Conservation (phyloP, 2,113 vertebrate species). For the Cyphomyrus plagiostoma region DNA sequence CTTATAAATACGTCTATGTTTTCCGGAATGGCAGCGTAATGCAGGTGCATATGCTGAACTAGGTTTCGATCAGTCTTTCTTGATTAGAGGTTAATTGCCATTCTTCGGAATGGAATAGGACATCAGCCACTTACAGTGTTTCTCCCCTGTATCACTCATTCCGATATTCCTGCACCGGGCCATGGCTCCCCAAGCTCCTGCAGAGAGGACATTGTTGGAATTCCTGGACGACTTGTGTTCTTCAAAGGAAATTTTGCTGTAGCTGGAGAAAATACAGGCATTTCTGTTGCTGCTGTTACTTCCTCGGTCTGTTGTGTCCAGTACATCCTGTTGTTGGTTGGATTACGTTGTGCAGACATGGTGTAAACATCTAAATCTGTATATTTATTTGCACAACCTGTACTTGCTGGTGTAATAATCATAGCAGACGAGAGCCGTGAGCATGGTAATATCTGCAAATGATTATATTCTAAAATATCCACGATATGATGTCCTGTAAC, state of each 20-base stretch:
- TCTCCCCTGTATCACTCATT: slow-evolving; percentile 13
- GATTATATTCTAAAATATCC: neutral
- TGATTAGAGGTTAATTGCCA: neutral
- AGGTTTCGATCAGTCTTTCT: neutral
- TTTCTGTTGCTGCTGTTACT: slow-evolving; percentile 42
- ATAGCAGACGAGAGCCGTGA: neutral
- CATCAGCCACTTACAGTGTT: neutral
- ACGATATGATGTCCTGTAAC: neutral
- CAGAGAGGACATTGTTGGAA: slow-evolving; percentile 48
- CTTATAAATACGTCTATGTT: neutral
- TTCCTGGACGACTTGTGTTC: slow-evolving; percentile 42
- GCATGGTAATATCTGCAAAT: neutral
- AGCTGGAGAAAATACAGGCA: slow-evolving; percentile 28
- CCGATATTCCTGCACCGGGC: slow-evolving; percentile 27
- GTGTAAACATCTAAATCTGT: neutral
- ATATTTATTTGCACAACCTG: neutral
- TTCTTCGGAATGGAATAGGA: neutral
- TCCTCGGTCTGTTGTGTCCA: slow-evolving; percentile 16
- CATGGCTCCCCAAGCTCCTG: slow-evolving; percentile 33
- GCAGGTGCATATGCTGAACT: neutral
- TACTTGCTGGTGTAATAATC: neutral
- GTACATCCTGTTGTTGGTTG: slow-evolving; percentile 10
- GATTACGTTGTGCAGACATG: slow-evolving; percentile 14
- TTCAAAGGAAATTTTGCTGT: slow-evolving; percentile 37
- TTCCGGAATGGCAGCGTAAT: neutral